Evolutionary conservation across 2,888 invertebrate species (phyloP).

Genomic region (Diachrysia chrysitis): DNA sequence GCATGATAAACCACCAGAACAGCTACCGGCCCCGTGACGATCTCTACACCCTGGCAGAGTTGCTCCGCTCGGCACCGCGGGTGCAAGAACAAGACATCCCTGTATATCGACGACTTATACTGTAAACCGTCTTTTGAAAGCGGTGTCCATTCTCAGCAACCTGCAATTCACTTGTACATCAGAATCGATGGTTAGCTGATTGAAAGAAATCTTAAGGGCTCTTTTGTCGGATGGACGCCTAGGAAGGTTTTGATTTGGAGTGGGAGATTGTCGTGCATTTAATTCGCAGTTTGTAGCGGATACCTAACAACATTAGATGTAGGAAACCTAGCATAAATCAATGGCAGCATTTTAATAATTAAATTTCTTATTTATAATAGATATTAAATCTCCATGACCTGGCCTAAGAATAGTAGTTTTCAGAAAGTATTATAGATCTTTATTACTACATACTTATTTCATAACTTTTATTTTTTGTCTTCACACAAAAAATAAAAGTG

Average conservation of each 20-base stretch:
- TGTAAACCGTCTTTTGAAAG: slow-evolving; percentile 78
- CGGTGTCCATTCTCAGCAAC: slow-evolving; percentile 67
- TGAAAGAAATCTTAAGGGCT: slow-evolving; percentile 46
- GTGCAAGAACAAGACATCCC: slow-evolving; percentile 89
- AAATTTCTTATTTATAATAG: slow-evolving; percentile 56
- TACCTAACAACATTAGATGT: slow-evolving; percentile 73
- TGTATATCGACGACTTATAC: slow-evolving; percentile 90
- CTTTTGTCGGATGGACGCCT: slow-evolving; percentile 66
- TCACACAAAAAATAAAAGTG: too few relatives aligned
- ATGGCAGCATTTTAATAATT: slow-evolving; percentile 55
- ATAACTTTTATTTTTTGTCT: slow-evolving; percentile 10
- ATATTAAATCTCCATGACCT: slow-evolving; percentile 45
- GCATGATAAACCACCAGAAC: slow-evolving; percentile 78
- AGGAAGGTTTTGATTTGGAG: slow-evolving; percentile 68
- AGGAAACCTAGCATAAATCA: slow-evolving; percentile 66
- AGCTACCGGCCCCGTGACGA: slow-evolving; percentile 88
- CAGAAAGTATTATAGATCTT: slow-evolving; percentile 3
- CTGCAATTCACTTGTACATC: slow-evolving; percentile 49
- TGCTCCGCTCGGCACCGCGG: slow-evolving; percentile 86
- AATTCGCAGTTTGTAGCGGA: slow-evolving; percentile 83
- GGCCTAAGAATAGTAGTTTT: slow-evolving; percentile 69
- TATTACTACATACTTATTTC: not conserved
- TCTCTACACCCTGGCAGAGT: slow-evolving; percentile 89
- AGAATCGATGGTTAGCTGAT: slow-evolving; percentile 30
- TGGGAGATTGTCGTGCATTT: slow-evolving; percentile 82